These are phyloP conservation scores for Trialeurodes vaporariorum DNA, from an alignment of 1,140 invertebrate species.

Conservation along the genomic window DNA sequence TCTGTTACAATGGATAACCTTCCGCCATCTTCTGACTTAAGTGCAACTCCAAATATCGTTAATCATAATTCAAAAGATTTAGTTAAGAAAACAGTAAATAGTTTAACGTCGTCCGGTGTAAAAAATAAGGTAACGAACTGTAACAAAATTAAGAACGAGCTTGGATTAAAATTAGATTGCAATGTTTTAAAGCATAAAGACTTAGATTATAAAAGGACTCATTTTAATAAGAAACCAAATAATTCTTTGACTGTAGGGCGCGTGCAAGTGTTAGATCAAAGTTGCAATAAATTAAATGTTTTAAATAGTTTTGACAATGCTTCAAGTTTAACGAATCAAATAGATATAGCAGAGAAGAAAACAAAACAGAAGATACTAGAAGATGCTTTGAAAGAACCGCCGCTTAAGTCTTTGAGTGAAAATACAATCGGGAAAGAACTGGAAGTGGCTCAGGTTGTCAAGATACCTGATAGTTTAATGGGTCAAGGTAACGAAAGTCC, in stretches of 20 bases:
- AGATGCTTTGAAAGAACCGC: conserved; percentile 22
- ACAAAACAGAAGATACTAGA: conserved; percentile 47
- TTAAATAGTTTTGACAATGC: background rate
- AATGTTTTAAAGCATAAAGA: conserved; percentile 8
- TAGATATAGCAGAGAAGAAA: conserved; percentile 43
- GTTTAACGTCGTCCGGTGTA: background rate
- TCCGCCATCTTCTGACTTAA: too few relatives aligned
- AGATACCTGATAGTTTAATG: background rate
- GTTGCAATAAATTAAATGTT: background rate
- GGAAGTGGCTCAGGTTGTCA: background rate
- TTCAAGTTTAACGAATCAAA: background rate
- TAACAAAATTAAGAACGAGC: background rate
- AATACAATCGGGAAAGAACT: background rate
- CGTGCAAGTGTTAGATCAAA: background rate
- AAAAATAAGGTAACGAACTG: background rate
- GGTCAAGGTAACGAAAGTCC: conserved; percentile 13
- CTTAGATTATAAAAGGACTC: background rate
- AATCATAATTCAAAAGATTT: conserved; percentile 9
- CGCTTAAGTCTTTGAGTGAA: background rate
- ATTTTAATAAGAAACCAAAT: background rate
- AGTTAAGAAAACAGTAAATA: conserved; percentile 9
- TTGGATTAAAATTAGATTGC: conserved; percentile 6
- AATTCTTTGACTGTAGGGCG: background rate
- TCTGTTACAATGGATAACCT: background rate
- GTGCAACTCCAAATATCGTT: background rate